Evolutionary conservation across 2,113 vertebrate genomes (phyloP).

Genomic region (Zapus hudsonius): DNA sequence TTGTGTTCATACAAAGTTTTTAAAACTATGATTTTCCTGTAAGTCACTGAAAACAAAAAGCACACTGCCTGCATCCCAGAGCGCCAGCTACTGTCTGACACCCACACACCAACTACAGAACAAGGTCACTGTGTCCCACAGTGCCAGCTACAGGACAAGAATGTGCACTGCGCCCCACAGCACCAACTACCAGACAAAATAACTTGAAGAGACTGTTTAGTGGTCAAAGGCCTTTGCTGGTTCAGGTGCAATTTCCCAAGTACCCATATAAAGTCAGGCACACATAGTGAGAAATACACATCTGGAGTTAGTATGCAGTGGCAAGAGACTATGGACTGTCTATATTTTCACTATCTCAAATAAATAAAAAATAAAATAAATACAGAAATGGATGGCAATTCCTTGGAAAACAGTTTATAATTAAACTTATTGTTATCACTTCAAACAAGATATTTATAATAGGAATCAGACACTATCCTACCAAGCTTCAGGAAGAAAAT

Average conservation of each 20-base stretch:
- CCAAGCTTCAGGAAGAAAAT: neutral
- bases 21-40: conserved; percentile 70
- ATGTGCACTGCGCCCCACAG: conserved; percentile 57
- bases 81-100: no score
- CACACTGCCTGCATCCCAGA: conserved; percentile 28
- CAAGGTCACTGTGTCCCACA: no score
- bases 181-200: conserved; percentile 68
- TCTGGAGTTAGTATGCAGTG: no score
- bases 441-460: conserved; percentile 51
- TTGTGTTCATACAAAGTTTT: conserved; percentile 75
- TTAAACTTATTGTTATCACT: conserved; percentile 56
- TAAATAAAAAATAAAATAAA: conserved; percentile 19
- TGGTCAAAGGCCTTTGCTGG: no score
- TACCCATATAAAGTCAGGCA: no score
- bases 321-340: no score
- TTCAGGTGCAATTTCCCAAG: no score
- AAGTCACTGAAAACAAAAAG: conserved; percentile 67
- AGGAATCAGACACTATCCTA: conserved; percentile 33
- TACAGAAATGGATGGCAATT: conserved; percentile 78
- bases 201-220: no score
- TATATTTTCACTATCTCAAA: conserved; percentile 35
- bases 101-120: no score
- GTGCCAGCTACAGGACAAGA: no score
- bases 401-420: conserved; percentile 62
- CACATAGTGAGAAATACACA: no score